Percentiles rank a stretch among this genome's conserved stretches.
These are phyloP conservation scores for Lutjanus campechanus DNA, from an alignment of 2,797 vertebrate genomes.

Conservation along the genomic window DNA sequence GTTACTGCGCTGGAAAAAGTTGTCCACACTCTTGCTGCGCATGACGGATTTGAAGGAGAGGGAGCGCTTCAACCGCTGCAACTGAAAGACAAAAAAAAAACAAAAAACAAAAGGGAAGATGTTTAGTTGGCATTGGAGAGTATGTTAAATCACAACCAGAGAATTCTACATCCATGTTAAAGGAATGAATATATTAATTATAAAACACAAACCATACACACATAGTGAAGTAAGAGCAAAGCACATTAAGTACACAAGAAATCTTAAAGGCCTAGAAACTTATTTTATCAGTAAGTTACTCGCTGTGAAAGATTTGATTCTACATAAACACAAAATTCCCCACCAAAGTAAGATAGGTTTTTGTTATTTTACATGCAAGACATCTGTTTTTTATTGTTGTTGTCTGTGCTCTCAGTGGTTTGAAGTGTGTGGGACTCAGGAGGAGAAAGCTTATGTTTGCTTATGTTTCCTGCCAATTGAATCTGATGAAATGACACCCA, in stretches of 20 bases:
- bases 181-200: background rate
- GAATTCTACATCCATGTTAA: background rate
- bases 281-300: background rate
- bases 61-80: constrained; percentile 91
- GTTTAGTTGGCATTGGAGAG: background rate
- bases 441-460: background rate
- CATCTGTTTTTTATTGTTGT: background rate
- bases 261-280: background rate
- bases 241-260: background rate
- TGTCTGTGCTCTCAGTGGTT: background rate
- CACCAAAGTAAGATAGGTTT: background rate
- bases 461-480: background rate
- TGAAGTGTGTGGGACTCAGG: background rate
- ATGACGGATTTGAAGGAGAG: constrained; percentile 93
- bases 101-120: background rate
- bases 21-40: constrained; percentile 93
- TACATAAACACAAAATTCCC: background rate
- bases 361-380: background rate
- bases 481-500: background rate
- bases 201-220: background rate
- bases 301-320: background rate
- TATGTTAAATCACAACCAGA: background rate
- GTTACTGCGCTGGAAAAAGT: constrained; percentile 90
- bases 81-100: constrained; percentile 74
- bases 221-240: background rate